phyloP scores from a whole-genome alignment of 1,140 invertebrate genomes.

The Sycobia sp. region DNA sequence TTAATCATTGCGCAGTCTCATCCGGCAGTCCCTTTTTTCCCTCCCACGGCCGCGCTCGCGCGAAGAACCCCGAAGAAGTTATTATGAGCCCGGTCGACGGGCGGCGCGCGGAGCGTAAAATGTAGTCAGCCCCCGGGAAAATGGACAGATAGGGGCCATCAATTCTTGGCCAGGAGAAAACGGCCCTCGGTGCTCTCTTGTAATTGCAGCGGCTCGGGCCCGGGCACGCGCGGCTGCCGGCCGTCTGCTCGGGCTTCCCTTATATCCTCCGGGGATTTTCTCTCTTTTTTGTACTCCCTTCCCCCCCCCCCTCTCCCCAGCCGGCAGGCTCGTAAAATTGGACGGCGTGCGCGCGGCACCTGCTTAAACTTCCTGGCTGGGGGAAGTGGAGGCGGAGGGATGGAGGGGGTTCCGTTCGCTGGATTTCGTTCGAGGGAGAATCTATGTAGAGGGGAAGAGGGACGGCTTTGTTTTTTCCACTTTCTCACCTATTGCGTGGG shows the following conservation, averaged over 20 bases:
- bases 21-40: too few species aligned
- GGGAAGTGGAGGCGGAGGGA: too few species aligned
- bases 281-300: neutral
- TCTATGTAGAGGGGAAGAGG: too few species aligned
- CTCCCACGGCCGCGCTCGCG: neutral
- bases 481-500: too few species aligned
- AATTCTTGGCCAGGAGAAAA: constrained; percentile 25
- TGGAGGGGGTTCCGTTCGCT: too few species aligned
- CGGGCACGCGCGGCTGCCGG: neutral
- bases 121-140: constrained; percentile 18
- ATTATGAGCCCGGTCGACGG: neutral
- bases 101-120: constrained; percentile 11
- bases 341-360: neutral
- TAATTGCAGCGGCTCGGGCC: constrained; percentile 12
- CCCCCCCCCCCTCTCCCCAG: neutral
- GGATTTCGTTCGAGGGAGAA: too few species aligned
- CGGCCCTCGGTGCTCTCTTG: constrained; percentile 7
- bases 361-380: too few species aligned
- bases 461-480: too few species aligned
- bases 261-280: neutral
- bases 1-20: neutral
- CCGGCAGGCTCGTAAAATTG: constrained; percentile 9
- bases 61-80: constrained; percentile 3
- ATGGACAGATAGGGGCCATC: constrained; percentile 30
- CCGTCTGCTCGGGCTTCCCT: too few species aligned